Evolutionary conservation across 2,797 vertebrate species (phyloP).

Genomic region (Buceros bicornis): DNA sequence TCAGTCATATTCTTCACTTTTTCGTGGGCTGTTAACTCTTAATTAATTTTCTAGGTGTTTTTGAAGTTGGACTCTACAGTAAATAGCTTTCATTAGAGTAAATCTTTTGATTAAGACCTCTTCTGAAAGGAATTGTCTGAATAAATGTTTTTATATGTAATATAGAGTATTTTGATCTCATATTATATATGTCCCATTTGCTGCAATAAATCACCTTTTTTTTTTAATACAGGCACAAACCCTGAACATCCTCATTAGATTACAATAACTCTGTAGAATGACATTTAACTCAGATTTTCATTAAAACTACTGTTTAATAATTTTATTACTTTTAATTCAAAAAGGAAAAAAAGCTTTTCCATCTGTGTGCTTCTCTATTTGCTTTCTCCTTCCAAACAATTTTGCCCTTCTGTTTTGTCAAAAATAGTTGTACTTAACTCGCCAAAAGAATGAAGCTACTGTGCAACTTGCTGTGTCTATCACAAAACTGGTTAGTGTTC

Average conservation of each 20-base stretch:
- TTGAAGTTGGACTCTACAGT: neutral
- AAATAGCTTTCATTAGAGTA: neutral
- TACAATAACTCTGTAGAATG: conserved; percentile 41
- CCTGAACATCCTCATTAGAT: neutral
- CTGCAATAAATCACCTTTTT: conserved; percentile 14
- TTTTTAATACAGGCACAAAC: conserved; percentile 3
- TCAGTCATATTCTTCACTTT: neutral
- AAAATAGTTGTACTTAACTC: conserved; percentile 76
- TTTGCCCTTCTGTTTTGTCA: conserved; percentile 71
- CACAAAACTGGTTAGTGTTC: conserved; percentile 7
- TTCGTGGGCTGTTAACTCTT: neutral
- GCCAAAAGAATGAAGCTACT: conserved; percentile 40
- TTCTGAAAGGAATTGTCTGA: neutral
- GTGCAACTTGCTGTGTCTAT: conserved; percentile 30
- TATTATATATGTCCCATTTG: neutral
- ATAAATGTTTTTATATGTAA: conserved; percentile 10
- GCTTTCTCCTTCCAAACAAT: conserved; percentile 68
- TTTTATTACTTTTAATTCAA: conserved; percentile 62
- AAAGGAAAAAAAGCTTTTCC: conserved; percentile 35
- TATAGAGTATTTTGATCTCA: neutral
- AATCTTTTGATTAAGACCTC: neutral
- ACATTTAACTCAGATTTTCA: conserved; percentile 41
- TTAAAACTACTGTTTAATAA: conserved; percentile 38
- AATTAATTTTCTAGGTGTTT: neutral
- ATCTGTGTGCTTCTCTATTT: conserved; percentile 66